Conservation (phyloP, 2,888 invertebrate genomes). For the Leucophora obtusa region DNA sequence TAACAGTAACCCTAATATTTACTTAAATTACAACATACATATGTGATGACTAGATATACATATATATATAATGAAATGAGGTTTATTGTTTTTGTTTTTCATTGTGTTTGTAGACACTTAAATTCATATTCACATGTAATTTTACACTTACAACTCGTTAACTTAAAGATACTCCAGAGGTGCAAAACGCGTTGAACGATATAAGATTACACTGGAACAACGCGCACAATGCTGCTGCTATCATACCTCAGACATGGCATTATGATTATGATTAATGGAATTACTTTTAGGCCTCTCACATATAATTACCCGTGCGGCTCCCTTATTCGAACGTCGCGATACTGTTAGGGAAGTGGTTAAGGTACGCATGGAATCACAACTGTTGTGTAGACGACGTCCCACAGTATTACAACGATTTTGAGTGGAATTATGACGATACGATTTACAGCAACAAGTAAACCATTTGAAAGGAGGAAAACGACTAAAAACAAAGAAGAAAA, state of each 20-base stretch:
- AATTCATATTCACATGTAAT: not conserved
- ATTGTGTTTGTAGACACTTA: not conserved
- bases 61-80: no score
- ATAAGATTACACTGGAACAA: conserved; percentile 56
- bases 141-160: not conserved
- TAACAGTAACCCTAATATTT: not conserved
- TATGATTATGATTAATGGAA: conserved; percentile 55
- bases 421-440: conserved; percentile 73
- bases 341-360: conserved; percentile 78
- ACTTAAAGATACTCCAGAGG: conserved; percentile 47
- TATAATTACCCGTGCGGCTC: conserved; percentile 74
- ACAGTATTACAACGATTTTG: conserved; percentile 76
- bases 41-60: not conserved
- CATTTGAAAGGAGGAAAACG: conserved; percentile 85
- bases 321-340: conserved; percentile 75
- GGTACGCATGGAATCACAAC: conserved; percentile 78
- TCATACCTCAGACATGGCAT: conserved; percentile 78
- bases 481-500: conserved; percentile 66
- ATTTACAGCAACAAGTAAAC: conserved; percentile 81
- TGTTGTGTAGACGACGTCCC: conserved; percentile 77
- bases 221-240: conserved; percentile 68
- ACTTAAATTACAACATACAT: not conserved
- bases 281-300: conserved; percentile 73
- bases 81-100: conserved; percentile 12
- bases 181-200: conserved; percentile 56